phyloP scores from a whole-genome alignment of 1,140 invertebrate species.

The Armadillidium nasatum region DNA sequence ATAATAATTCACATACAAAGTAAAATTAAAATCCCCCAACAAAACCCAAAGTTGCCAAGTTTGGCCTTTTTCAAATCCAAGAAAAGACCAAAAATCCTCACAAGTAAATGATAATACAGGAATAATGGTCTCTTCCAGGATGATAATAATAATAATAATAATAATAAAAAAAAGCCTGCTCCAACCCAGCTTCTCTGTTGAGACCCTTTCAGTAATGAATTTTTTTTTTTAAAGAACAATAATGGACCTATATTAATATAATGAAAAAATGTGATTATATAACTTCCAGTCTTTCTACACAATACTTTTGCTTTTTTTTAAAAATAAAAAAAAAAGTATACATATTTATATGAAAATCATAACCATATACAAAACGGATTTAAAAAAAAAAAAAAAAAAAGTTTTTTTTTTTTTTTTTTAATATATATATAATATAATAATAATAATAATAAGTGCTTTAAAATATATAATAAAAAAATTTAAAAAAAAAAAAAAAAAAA shows the following conservation, averaged over 20 bases:
- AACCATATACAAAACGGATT: no score
- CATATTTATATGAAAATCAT: no score
- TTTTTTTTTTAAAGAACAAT: no score
- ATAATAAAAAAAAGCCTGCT: no score
- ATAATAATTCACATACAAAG: neutral
- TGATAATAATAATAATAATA: no score
- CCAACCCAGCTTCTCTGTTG: no score
- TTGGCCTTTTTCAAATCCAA: neutral
- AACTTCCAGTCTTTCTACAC: no score
- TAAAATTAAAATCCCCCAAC: neutral
- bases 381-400: neutral
- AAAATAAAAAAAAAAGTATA: neutral
- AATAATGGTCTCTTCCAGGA: neutral
- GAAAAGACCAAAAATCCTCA: neutral
- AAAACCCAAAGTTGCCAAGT: neutral
- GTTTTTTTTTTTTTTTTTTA: no score
- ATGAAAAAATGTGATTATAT: no score
- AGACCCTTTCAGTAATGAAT: no score
- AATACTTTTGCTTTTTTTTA: neutral
- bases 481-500: neutral
- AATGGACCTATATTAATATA: no score
- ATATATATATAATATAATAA: neutral
- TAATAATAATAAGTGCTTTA: neutral
- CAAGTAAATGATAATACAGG: neutral
- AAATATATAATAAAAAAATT: neutral